Evolutionary conservation across 2,113 vertebrate genomes (phyloP), one percentile per base, ranked within the genome.

Genomic region (Leuciscus idus): DNA sequence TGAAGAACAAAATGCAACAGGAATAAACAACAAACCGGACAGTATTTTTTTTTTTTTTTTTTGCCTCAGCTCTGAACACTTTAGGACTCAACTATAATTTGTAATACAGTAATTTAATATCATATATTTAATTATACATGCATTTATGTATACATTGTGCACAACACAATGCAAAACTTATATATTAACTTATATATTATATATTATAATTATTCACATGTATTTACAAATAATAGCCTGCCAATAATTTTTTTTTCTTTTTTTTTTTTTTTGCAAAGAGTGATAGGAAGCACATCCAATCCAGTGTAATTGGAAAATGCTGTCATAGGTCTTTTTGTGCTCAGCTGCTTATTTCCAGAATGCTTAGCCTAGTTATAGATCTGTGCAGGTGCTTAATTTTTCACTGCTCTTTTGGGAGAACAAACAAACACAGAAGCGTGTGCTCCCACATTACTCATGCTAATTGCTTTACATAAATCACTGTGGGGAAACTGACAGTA

Each of bases 391-490:
- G 91, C 87, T 84, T 90, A 92, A 93, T 90, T 89, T 92, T 88
- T 89, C 83, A 85, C 87, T 36, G 4, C 86, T 89, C 93, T 92
- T 90, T 87, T 73, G 91, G 91, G 89, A 93, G 68, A 89, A 75
- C 88, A 89, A 89, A 89, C 89, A 90, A 88, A 89, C 85, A 85
- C 89, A 89, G 89, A 91, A 90, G 89, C 85, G 87, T 26, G 17
- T 92, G 88, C 89, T 46, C 86, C 88, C 21, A 85, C 48, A 91
- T 92, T 92, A 91, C 89, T 90, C 87, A 87, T 91, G 88, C 88
- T 93, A 91, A 94, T 89, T 85, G 89, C 85, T 89, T 88, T 81
- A 87, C 92, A 93, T 93, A 91, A 94, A 93, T 93, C 92, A 91
- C 91, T 84, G 89, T 86, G 77, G 90, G 26, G 7, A 85, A 90